Evolutionary conservation across 53 echinoderm and acorn worm species (phyloP).

Genomic region (Echinometra lucunter): DNA sequence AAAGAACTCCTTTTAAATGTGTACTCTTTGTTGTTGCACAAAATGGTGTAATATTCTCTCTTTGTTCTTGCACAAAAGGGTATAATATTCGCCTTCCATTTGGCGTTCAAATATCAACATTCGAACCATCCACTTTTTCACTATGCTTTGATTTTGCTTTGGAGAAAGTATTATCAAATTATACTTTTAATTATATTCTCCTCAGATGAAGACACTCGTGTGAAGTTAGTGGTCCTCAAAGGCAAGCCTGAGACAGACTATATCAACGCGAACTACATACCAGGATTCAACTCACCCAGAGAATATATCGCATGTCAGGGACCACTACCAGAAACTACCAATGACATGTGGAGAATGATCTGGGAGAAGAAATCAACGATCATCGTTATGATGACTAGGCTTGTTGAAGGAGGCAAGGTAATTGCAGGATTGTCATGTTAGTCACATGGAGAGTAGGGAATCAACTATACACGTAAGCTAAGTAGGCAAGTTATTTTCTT

Average conservation of each 20-base stretch:
- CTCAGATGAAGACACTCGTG: conserved; percentile 74
- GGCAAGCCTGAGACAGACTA: conserved; percentile 74
- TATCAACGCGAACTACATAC: conserved; percentile 78
- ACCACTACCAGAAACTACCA: conserved; percentile 88
- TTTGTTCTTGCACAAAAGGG: no score
- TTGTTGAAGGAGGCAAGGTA: conserved; percentile 89
- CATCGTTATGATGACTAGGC: conserved; percentile 94
- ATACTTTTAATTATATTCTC: background rate
- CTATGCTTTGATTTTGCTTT: background rate
- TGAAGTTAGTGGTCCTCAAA: conserved; percentile 42
- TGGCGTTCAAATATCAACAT: background rate
- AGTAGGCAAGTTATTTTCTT: no score
- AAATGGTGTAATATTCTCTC: no score
- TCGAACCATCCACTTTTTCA: background rate
- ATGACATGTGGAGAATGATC: conserved; percentile 96
- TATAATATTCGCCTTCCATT: no score
- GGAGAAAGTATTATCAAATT: background rate
- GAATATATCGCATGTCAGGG: conserved; percentile 96
- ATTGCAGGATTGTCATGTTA: conserved; percentile 11
- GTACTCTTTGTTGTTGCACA: no score
- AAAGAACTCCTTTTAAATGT: no score
- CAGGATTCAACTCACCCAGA: conserved; percentile 88
- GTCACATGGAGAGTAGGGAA: no score
- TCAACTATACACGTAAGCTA: no score
- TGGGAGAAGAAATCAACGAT: conserved; percentile 87